These are phyloP conservation scores for Dreissena polymorpha DNA, from an alignment of 1,140 invertebrate genomes.

Conservation along the genomic window DNA sequence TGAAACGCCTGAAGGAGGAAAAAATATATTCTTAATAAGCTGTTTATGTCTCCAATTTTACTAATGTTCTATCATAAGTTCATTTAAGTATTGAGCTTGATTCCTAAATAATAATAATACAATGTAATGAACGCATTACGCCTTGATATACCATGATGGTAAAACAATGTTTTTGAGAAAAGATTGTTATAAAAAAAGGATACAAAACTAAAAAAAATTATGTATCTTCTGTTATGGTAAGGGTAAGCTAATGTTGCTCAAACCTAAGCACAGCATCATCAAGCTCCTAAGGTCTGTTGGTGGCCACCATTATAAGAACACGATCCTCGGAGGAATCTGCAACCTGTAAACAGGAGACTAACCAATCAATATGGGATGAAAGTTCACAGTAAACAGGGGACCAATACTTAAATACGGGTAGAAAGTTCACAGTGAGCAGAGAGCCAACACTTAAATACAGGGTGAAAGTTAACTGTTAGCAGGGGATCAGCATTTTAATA, in stretches of 20 bases:
- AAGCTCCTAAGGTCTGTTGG: conserved; percentile 94
- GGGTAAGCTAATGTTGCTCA: not conserved
- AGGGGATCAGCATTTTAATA: too few species aligned
- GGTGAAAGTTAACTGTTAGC: too few species aligned
- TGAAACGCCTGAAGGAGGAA: conserved; percentile 84
- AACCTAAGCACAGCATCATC: conserved; percentile 92
- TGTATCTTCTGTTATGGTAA: not conserved
- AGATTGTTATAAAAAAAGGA: not conserved
- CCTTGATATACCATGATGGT: too few species aligned
- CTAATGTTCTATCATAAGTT: not conserved
- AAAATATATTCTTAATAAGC: not conserved
- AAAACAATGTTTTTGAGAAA: not conserved
- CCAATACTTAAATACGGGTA: too few species aligned
- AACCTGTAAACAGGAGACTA: conserved; percentile 71
- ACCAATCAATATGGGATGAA: too few species aligned
- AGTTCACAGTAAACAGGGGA: too few species aligned
- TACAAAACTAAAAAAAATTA: not conserved
- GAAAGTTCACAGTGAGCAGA: too few species aligned
- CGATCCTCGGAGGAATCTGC: conserved; percentile 86
- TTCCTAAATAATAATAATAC: not conserved
- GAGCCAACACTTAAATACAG: too few species aligned
- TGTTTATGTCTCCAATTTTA: not conserved
- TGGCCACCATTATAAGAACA: conserved; percentile 98
- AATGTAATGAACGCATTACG: too few species aligned
- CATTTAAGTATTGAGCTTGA: not conserved